These are phyloP conservation scores for Diadegma fenestrale DNA, from an alignment of 2,888 invertebrate species.

Conservation along the genomic window DNA sequence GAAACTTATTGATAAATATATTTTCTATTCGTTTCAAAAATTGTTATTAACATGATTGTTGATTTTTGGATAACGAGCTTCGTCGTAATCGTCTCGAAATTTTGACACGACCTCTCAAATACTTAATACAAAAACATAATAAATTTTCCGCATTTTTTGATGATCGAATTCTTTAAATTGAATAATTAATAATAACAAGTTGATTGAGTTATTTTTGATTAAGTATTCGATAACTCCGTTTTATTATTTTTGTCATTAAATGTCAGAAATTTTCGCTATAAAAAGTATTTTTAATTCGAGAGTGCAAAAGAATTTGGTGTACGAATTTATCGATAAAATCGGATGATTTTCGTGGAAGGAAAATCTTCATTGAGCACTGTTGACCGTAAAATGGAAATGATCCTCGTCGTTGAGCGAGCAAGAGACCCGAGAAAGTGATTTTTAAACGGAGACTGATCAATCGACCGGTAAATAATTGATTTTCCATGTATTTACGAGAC, in stretches of 20 bases:
- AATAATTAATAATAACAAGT: no score
- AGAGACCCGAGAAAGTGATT: background rate
- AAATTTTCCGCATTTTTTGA: no score
- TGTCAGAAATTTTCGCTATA: background rate
- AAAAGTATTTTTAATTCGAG: background rate
- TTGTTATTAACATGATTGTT: no score
- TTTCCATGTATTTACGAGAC: background rate
- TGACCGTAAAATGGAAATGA: background rate
- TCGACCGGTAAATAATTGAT: constrained; percentile 1
- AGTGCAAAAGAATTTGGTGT: background rate
- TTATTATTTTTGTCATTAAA: background rate
- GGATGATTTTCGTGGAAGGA: background rate
- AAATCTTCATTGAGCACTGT: background rate
- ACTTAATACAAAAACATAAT: no score
- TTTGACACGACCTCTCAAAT: no score
- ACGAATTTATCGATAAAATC: background rate
- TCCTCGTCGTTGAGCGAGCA: background rate
- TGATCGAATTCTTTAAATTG: no score
- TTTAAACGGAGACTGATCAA: constrained; percentile 1
- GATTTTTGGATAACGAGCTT: no score
- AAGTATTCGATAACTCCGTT: no score
- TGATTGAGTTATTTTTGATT: no score
- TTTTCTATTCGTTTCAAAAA: no score
- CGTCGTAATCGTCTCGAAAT: no score
- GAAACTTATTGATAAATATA: no score